phyloP scores from a whole-genome alignment of 2,888 invertebrate genomes.

The Fragum fragum region DNA sequence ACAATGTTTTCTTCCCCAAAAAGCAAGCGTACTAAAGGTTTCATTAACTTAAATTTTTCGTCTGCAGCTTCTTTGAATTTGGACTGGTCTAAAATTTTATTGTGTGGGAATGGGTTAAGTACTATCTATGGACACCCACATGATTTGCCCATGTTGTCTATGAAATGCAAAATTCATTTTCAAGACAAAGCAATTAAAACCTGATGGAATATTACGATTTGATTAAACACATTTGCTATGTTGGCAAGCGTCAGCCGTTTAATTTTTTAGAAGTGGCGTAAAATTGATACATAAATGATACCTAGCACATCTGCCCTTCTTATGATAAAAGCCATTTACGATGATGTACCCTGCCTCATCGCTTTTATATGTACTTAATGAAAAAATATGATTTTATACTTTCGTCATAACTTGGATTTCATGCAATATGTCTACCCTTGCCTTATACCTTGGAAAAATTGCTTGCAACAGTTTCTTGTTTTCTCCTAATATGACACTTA shows the following conservation, averaged over 20 bases:
- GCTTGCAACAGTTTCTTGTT: too few relatives aligned
- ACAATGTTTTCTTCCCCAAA: too few relatives aligned
- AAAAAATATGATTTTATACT: neutral
- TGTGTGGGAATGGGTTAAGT: too few relatives aligned
- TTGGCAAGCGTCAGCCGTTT: constrained; percentile 50
- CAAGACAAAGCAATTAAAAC: constrained; percentile 44
- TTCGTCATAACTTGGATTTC: neutral
- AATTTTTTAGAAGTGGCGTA: constrained; percentile 49
- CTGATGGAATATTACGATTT: constrained; percentile 42
- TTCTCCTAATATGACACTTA: too few relatives aligned
- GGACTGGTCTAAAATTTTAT: too few relatives aligned
- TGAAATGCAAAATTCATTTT: constrained; percentile 44
- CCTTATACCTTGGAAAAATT: neutral
- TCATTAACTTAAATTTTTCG: too few relatives aligned
- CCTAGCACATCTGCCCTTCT: neutral
- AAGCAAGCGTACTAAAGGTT: too few relatives aligned
- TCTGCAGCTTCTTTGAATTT: too few relatives aligned
- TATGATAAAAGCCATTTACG: constrained; percentile 3
- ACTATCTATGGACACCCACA: constrained; percentile 45
- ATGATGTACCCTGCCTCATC: neutral
- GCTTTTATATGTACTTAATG: constrained; percentile 3
- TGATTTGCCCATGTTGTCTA: constrained; percentile 29
- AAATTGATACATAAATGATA: constrained; percentile 50
- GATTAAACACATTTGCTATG: constrained; percentile 57
- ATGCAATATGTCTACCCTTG: neutral